Percentiles rank a stretch among this genome's conserved stretches.
Evolutionary conservation across 1,140 invertebrate species (phyloP).

Genomic region (Drosophila sp.): DNA sequence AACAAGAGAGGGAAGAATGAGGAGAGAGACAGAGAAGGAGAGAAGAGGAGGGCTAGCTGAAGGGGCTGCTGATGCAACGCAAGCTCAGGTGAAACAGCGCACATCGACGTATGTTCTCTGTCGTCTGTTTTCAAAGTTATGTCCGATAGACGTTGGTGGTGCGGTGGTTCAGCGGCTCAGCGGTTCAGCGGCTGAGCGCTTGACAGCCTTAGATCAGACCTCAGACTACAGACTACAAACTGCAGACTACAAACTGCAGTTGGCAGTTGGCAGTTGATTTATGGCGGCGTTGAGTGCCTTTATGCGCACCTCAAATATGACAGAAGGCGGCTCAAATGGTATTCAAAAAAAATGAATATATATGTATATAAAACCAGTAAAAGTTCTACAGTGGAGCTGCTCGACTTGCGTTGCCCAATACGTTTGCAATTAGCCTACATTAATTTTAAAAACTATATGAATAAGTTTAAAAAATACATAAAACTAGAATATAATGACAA

Average conservation of each 20-base stretch:
- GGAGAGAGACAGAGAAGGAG: not conserved
- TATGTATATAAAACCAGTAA: not conserved
- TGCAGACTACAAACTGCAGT: not conserved
- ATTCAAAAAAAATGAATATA: conserved; percentile 25
- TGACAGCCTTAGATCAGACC: conserved; percentile 77
- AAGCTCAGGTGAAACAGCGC: conserved; percentile 57
- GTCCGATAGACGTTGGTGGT: conserved; percentile 44
- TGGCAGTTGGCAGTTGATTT: conserved; percentile 72
- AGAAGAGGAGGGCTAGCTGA: not conserved
- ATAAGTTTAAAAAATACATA: too few species aligned
- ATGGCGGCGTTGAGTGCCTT: conserved; percentile 82
- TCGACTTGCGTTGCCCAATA: too few species aligned
- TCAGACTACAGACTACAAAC: conserved; percentile 5
- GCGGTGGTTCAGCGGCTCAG: conserved; percentile 8
- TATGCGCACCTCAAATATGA: conserved; percentile 81
- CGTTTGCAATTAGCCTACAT: too few species aligned
- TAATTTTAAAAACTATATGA: too few species aligned
- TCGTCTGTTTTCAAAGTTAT: conserved; percentile 68
- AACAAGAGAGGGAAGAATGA: not conserved
- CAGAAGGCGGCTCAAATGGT: conserved; percentile 62
- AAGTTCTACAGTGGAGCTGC: too few species aligned
- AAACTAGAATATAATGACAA: too few species aligned
- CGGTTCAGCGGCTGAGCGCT: conserved; percentile 30
- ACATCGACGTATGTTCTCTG: conserved; percentile 59
- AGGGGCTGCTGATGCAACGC: conserved; percentile 14